These are phyloP conservation scores for Brachyrhaphis roseni DNA, from an alignment of 2,797 vertebrate species.

Conservation along the genomic window DNA sequence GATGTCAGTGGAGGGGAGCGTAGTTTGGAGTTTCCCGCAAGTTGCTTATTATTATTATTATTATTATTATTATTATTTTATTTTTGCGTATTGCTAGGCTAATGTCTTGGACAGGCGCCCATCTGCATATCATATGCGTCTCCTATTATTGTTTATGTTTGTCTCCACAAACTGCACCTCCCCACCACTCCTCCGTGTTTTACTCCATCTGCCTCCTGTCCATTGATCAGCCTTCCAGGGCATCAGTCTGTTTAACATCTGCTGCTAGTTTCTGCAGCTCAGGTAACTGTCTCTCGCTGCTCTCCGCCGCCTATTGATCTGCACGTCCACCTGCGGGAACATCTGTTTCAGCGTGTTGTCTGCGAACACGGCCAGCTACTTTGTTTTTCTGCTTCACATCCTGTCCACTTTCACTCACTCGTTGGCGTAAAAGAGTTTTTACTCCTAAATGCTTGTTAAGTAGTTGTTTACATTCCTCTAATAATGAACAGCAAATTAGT, in stretches of 20 bases:
- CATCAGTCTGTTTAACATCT: slow-evolving; percentile 87
- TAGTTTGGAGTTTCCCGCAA: slow-evolving; percentile 74
- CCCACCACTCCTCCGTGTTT: slow-evolving; percentile 75
- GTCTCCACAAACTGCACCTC: slow-evolving; percentile 65
- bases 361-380: slow-evolving; percentile 74
- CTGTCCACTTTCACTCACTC: slow-evolving; percentile 77
- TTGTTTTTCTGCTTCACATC: slow-evolving; percentile 60
- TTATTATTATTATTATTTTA: slow-evolving; percentile 36
- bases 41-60: slow-evolving; percentile 59
- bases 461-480: slow-evolving; percentile 46
- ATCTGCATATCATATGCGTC: slow-evolving; percentile 82
- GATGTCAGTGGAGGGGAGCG: slow-evolving; percentile 78
- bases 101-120: slow-evolving; percentile 74
- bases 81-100: slow-evolving; percentile 63
- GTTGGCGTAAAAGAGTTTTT: slow-evolving; percentile 46
- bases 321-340: slow-evolving; percentile 84
- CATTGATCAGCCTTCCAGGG: slow-evolving; percentile 86
- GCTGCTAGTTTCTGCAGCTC: slow-evolving; percentile 83
- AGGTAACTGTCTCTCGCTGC: slow-evolving; percentile 83
- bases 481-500: slow-evolving; percentile 46
- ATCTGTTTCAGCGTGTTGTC: slow-evolving; percentile 82
- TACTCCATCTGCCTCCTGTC: slow-evolving; percentile 85
- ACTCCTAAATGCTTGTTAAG: slow-evolving; percentile 48
- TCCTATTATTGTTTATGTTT: slow-evolving; percentile 75
- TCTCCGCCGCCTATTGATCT: slow-evolving; percentile 82